Evolutionary conservation across 2,797 vertebrate genomes (phyloP).

Genomic region (Natrix natrix): DNA sequence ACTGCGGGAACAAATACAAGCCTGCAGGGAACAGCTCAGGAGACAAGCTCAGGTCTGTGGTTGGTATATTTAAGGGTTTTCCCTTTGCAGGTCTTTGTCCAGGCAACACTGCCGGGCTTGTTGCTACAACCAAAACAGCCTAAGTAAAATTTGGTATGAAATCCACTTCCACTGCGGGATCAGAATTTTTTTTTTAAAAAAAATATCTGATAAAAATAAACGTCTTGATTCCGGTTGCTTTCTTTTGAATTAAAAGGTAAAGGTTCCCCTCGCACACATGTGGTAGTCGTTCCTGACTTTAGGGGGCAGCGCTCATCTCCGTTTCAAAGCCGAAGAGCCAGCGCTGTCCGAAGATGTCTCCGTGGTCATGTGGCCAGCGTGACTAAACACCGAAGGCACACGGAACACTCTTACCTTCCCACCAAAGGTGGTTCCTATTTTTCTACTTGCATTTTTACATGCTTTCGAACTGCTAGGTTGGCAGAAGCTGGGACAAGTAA

Average conservation of each 20-base stretch:
- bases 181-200: neutral
- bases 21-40: constrained; percentile 5
- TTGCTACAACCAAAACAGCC: neutral
- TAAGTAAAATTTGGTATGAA: neutral
- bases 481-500: too few species aligned
- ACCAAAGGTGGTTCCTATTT: too few species aligned
- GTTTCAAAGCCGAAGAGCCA: too few species aligned
- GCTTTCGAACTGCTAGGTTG: too few species aligned
- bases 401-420: too few species aligned
- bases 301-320: too few species aligned
- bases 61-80: neutral
- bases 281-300: too few species aligned
- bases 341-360: too few species aligned
- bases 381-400: too few species aligned
- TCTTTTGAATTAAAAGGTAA: neutral
- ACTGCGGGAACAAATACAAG: neutral
- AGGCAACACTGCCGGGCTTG: neutral
- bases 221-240: neutral
- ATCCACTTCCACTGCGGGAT: neutral
- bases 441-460: too few species aligned
- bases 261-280: too few species aligned
- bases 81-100: neutral
- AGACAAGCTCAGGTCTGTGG: neutral
- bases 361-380: too few species aligned
- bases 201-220: neutral